Evolutionary conservation across 2,113 vertebrate genomes (phyloP), one percentile per base, ranked within the genome.

Genomic region (Oriolus oriolus): DNA sequence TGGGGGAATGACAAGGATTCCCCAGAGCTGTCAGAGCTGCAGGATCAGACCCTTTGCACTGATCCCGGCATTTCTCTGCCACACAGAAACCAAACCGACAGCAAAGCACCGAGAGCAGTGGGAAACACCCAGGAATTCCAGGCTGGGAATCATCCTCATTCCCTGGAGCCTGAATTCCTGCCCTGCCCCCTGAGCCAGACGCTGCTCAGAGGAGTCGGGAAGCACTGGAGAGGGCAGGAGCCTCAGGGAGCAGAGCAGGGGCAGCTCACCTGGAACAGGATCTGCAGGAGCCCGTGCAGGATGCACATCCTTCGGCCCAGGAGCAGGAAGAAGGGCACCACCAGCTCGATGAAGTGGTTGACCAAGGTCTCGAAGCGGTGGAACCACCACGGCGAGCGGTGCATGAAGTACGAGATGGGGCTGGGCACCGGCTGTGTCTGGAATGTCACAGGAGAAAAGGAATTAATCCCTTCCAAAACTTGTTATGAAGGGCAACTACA

Each of bases 371-470:
- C 99, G 0, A 99, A 96, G 80, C 96, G 98, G 42, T 99, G 99
- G 70, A 99, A 98, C 99, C 99, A 99, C 98, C 98, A 98, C 0
- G 99, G 99, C 0, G 98, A 98, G 64, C 56, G 96, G 81, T 99
- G 99, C 98, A 99, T 96, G 98, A 98, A 99, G 97, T 99, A 99
- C 13, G 99, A 98, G 44, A 98, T 31, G 9, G 99, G 99, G 97
- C 98, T 99, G 73, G 99, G 99, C 94, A 99, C 98, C 0, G 99
- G 99, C 97, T 99, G 99, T 0, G 99, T 99, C 99, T 99, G 98
- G 6, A 96, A 82, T 19, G 13, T 0, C 27, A 57, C 47, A 12
- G 50, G 6, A 0, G 12, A 26, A 56, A 33, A 22, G 7, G 8
- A 30, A 45, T 88, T 7, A n/a, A 5, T 39, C 8, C 33, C 31